Evolutionary conservation across 2,888 invertebrate species (phyloP).

Genomic region (Meghimatium bilineatum): DNA sequence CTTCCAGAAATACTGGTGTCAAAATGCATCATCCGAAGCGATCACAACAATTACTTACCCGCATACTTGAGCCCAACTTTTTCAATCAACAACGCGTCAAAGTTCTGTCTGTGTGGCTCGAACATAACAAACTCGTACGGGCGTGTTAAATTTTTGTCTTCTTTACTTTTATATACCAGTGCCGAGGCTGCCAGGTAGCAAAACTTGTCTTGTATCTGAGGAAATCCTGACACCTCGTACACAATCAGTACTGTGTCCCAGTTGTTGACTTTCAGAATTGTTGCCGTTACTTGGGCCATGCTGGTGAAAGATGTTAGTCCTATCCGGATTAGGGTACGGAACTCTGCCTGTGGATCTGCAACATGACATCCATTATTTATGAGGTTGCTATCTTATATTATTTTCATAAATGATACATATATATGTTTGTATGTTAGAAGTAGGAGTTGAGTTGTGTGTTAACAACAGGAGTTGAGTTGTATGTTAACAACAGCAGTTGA

Average conservation of each 20-base stretch:
- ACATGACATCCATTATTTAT: neutral
- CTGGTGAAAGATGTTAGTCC: constrained; percentile 50
- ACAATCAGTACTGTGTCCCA: constrained; percentile 51
- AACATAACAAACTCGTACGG: constrained; percentile 51
- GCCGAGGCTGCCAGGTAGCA: constrained; percentile 53
- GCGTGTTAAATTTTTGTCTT: constrained; percentile 28
- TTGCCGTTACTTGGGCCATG: constrained; percentile 36
- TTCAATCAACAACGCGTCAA: constrained; percentile 42
- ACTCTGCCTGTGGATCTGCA: constrained; percentile 47
- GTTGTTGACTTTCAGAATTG: constrained; percentile 26
- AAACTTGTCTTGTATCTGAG: constrained; percentile 45
- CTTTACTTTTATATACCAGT: constrained; percentile 50
- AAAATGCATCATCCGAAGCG: neutral
- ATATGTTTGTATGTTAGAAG: too few species aligned
- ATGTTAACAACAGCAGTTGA: too few species aligned
- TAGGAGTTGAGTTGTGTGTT: too few species aligned
- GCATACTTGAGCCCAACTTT: constrained; percentile 48
- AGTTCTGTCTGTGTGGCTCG: constrained; percentile 42
- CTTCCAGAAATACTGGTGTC: too few species aligned
- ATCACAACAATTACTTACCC: constrained; percentile 42
- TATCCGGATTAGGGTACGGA: constrained; percentile 50
- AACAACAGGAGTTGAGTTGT: too few species aligned
- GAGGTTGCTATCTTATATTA: too few species aligned
- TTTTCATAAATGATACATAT: too few species aligned
- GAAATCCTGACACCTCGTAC: constrained; percentile 46